Evolutionary conservation across 92 coral and sea anemone genomes (phyloP), one percentile per base, ranked within the genome.

Genomic region (Virgularia gustaviana): DNA sequence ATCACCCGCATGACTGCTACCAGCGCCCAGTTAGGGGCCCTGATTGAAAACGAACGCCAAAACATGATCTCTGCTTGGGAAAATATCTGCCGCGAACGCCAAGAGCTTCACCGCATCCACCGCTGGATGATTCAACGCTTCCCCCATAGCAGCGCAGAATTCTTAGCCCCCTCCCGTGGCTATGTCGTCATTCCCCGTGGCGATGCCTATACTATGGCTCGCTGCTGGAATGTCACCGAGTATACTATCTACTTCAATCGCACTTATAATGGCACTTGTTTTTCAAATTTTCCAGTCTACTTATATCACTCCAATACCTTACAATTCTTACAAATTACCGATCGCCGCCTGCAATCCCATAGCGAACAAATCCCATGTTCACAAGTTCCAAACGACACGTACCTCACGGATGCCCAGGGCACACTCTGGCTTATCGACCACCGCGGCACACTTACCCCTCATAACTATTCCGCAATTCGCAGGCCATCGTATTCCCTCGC

Each of bases 61-160:
- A 64, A 64, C 12, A 41, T 64, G 71, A 64, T 64, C 0, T 13
- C 8, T n/a, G 29, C 71, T 1, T 64, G 71, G 71, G 53, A 64
- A 41, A 41, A 38, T 9, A 25, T 64, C 13, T 41, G 71, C 18
- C 71, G 71, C 13, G 30, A 47, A 15, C 55, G 55, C 7, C 55
- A 47, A 15, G 55, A 47, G 22, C 15, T 47, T 4, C 55, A 47
- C 22, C 55, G 55, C 3, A 47, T 47, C 5, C 55, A 47, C n/a
- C 55, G 55, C n/a, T 47, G 55, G 55, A 47, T 15, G 55, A 47
- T 15, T 15, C 55, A 47, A 47, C 55, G 55, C 3, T 47, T 47
- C 22, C 55, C 55, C 20, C 58, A 52, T 15, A 52, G 58, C 28
- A 52, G 58, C 30, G 58, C 58, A 5, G 31, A 52, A 52, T 52